Evolutionary conservation across 2,113 vertebrate species (phyloP), one percentile per base, ranked within the genome.

Genomic region (Potamarius usumacintae): DNA sequence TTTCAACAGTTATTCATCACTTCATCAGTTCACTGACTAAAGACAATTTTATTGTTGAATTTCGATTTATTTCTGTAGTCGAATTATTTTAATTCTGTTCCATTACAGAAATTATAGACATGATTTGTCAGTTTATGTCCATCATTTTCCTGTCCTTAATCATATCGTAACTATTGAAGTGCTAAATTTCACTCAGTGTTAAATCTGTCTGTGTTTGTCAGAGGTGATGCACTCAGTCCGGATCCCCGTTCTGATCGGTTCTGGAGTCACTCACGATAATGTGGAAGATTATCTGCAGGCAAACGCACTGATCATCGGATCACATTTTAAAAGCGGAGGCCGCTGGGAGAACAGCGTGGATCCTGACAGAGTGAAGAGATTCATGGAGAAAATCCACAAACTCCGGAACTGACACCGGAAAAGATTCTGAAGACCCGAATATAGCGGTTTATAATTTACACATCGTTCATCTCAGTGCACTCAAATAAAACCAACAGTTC

Each of bases 201-300:
- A 63, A 55, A 15, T 48, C 22, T 76, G 15, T 86, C 0, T 86
- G 88, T 81, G 88, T 90, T 86, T 86, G 78, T 91, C 93, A 97
- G 97, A 95, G 0, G 96, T 97, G 42, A 90, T 88, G 25, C 85
- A 79, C 69, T 90, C 92, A 42, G 93, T 95, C 89, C 91, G 27
- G 48, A 92, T 95, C 82, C 95, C 97, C 1, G 96, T 97, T 63
- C 91, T 98, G 69, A 87, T 97, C 7, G 97, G 97, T 25, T 98
- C 97, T 4, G 97, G 97, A 87, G 96, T 97, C 72, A 97, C 96
- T 30, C 87, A 92, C 55, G 94, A 96, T 62, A 98, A 98, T 0
- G 85, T 96, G 34, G 94, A 92, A 7, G 87, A 88, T 72, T 96
- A 94, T 92, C 84, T 94, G 0, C 84, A 90, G 18, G 93, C 95